Percentiles rank a stretch among this genome's conserved stretches.
Evolutionary conservation across 2,797 vertebrate species (phyloP).

Genomic region (Momotus momota): DNA sequence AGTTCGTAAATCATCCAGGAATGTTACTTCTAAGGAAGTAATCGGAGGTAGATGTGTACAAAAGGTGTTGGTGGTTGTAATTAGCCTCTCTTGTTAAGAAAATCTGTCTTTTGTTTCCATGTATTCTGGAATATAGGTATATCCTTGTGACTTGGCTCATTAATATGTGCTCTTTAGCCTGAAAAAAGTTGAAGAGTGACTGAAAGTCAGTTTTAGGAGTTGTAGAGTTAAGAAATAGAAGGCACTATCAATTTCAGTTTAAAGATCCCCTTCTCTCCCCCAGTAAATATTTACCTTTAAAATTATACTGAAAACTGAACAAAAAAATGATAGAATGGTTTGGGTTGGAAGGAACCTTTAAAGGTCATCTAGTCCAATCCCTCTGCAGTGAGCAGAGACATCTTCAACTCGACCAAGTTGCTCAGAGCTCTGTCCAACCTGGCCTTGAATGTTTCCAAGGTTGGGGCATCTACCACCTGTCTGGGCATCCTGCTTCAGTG

Average conservation of each 20-base stretch:
- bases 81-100: not conserved
- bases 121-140: not conserved
- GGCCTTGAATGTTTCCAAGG: not conserved
- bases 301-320: not conserved
- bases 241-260: not conserved
- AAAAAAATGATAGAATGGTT: not conserved
- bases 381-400: not conserved
- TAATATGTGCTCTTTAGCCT: not conserved
- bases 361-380: not conserved
- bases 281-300: not conserved
- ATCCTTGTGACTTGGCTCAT: not conserved
- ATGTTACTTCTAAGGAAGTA: not conserved
- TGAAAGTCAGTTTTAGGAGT: not conserved
- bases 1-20: not conserved
- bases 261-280: accelerated
- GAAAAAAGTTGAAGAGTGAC: not conserved
- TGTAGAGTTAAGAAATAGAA: not conserved
- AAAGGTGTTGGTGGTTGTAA: not conserved
- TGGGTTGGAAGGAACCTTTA: not conserved
- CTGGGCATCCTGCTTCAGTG: not conserved
- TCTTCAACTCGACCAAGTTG: not conserved
- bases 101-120: not conserved
- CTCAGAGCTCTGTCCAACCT: accelerated
- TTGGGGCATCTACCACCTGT: not conserved
- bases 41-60: not conserved